Percentiles rank a stretch among this genome's conserved stretches.
phyloP scores from a whole-genome alignment of 2,113 vertebrate species.

The Meles meles region DNA sequence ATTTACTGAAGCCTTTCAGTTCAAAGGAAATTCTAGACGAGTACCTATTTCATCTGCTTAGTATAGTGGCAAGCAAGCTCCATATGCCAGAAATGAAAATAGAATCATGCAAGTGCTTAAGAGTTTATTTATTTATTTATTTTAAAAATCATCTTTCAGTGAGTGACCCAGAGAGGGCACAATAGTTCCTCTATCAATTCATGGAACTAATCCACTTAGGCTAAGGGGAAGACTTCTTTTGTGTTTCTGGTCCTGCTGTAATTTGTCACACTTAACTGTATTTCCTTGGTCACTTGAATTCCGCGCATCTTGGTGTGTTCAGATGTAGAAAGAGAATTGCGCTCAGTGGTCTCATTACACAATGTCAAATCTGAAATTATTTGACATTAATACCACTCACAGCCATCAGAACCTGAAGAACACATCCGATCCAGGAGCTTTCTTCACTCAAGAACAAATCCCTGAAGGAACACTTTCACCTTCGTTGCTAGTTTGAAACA shows the following conservation, averaged over 20 bases:
- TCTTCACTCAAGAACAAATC: neutral
- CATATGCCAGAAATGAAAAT: neutral
- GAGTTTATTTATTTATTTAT: neutral
- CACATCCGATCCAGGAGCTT: neutral
- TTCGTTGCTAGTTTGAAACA: neutral
- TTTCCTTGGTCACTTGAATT: neutral
- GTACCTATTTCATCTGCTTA: neutral
- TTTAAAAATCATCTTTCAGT: neutral
- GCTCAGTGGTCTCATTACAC: neutral
- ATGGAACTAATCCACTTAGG: neutral
- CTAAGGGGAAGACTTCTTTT: neutral
- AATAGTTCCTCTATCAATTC: neutral
- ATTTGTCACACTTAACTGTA: neutral
- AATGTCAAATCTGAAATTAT: neutral
- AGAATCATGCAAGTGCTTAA: neutral
- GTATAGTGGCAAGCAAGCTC: neutral
- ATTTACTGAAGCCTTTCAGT: neutral
- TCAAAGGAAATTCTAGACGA: neutral
- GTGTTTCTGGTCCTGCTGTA: neutral
- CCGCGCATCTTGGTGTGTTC: neutral
- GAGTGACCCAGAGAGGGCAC: neutral
- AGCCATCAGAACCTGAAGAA: neutral
- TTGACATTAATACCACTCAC: neutral
- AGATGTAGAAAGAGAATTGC: neutral
- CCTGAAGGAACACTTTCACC: neutral